These are phyloP conservation scores for Lysandra coridon DNA, from an alignment of 2,888 invertebrate genomes.

Conservation along the genomic window DNA sequence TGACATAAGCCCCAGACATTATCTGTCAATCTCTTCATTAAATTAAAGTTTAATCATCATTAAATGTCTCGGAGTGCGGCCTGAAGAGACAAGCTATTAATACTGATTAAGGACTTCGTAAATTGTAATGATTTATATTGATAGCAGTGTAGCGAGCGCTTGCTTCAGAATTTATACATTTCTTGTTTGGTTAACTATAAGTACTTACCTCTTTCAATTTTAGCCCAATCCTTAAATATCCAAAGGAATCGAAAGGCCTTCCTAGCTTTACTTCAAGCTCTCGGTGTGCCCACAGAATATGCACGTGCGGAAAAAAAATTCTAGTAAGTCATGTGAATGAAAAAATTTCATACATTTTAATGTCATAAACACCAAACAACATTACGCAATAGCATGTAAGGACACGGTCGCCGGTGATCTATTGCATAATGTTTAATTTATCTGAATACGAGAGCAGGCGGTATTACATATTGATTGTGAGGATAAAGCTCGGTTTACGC, in stretches of 20 bases:
- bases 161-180: too few relatives aligned
- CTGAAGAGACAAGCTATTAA: too few relatives aligned
- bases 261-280: neutral
- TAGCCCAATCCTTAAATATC: neutral
- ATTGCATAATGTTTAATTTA: slow-evolving; percentile 21
- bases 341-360: slow-evolving; percentile 17
- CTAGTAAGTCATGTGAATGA: slow-evolving; percentile 11
- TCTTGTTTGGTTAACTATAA: too few relatives aligned
- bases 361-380: neutral
- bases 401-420: slow-evolving; percentile 3
- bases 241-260: neutral
- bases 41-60: too few relatives aligned
- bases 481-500: neutral
- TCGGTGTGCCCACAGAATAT: neutral
- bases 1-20: too few relatives aligned
- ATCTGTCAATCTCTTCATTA: too few relatives aligned
- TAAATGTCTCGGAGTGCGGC: too few relatives aligned
- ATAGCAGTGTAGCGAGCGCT: too few relatives aligned
- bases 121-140: too few relatives aligned
- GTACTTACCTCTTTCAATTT: neutral
- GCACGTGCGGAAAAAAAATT: neutral
- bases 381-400: neutral
- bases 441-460: neutral
- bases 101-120: too few relatives aligned
- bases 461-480: neutral